phyloP scores from a whole-genome alignment of 2,113 vertebrate genomes.

The Diadophis punctatus region DNA sequence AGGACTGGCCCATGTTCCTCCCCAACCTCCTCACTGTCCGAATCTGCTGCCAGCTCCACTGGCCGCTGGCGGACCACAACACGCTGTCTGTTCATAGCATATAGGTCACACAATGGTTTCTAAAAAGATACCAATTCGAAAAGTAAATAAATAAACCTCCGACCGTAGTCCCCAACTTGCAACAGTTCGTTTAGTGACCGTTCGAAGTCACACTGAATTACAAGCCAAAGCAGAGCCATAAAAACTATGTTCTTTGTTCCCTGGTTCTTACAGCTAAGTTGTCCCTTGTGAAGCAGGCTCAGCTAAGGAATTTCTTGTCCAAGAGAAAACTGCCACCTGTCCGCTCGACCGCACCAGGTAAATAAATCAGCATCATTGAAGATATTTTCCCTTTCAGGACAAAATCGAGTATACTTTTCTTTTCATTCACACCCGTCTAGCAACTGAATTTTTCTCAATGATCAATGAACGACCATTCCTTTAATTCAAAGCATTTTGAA shows the following conservation, averaged over 20 bases:
- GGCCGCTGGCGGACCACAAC: too few species aligned
- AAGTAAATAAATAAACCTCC: background rate
- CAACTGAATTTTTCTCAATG: background rate
- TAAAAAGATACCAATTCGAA: background rate
- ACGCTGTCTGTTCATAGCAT: background rate
- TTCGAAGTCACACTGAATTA: too few species aligned
- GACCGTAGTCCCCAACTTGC: too few species aligned
- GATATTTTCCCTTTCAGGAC: background rate
- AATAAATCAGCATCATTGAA: background rate
- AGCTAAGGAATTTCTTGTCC: slow-evolving; percentile 91
- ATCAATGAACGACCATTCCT: too few species aligned
- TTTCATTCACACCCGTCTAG: background rate
- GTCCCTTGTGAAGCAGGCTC: slow-evolving; percentile 84
- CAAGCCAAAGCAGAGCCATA: too few species aligned
- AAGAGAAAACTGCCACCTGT: slow-evolving; percentile 91
- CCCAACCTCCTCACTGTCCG: too few species aligned
- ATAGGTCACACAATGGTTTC: background rate
- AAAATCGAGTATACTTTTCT: background rate
- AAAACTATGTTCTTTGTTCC: too few species aligned
- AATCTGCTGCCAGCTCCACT: too few species aligned
- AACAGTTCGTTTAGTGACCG: background rate
- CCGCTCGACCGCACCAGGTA: slow-evolving; percentile 95
- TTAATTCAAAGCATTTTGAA: too few species aligned
- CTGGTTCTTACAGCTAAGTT: slow-evolving; percentile 75
- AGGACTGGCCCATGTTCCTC: too few species aligned